phyloP scores from a whole-genome alignment of 2,113 vertebrate genomes.

The Poeciliopsis prolifica region DNA sequence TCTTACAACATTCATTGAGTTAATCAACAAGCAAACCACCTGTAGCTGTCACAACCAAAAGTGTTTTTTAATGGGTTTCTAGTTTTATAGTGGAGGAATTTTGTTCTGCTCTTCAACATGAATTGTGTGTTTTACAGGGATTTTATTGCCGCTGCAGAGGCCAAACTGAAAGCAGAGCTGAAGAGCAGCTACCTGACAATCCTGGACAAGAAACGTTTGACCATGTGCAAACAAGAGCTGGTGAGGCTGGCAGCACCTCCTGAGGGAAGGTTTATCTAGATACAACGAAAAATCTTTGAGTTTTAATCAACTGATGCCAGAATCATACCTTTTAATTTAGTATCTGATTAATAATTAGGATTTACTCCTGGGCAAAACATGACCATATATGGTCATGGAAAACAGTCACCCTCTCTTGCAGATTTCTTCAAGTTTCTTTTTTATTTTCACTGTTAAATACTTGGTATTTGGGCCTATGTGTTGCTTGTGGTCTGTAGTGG shows the following conservation, averaged over 20 bases:
- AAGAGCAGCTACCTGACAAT: conserved; percentile 83
- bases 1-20: too few relatives aligned
- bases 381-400: too few relatives aligned
- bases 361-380: neutral
- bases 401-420: too few relatives aligned
- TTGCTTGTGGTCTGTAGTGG: too few relatives aligned
- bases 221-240: conserved; percentile 90
- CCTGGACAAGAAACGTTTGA: conserved; percentile 93
- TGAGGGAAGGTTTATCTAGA: neutral
- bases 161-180: conserved; percentile 83
- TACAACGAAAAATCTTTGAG: neutral
- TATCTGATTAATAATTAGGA: neutral
- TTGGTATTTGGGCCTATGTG: too few relatives aligned
- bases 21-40: too few relatives aligned
- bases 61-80: neutral
- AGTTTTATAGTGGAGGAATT: neutral
- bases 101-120: too few relatives aligned
- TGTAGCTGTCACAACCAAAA: too few relatives aligned
- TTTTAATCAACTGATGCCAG: neutral
- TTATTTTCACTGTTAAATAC: too few relatives aligned
- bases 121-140: conserved; percentile 65
- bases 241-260: conserved; percentile 66
- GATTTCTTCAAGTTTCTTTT: too few relatives aligned
- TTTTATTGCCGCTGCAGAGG: conserved; percentile 84
- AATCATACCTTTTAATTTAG: neutral